Conservation (phyloP, 2,888 invertebrate genomes). For the Cheilosia grossa region DNA sequence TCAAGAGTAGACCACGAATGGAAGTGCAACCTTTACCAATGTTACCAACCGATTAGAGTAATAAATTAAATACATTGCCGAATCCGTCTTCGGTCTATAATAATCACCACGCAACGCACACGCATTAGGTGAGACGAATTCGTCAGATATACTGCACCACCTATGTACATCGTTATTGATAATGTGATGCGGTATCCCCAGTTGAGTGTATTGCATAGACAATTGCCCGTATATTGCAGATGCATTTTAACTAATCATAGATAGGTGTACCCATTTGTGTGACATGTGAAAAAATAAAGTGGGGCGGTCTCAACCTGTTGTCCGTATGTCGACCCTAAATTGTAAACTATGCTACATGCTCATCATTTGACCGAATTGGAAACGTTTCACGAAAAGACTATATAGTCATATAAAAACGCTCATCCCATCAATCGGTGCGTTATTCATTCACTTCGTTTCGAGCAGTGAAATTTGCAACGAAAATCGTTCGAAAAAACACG, state of each 20-base stretch:
- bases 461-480: slow-evolving; percentile 72
- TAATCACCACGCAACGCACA: slow-evolving; percentile 28
- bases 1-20: slow-evolving; percentile 56
- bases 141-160: slow-evolving; percentile 59
- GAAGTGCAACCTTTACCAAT: slow-evolving; percentile 56
- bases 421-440: slow-evolving; percentile 60
- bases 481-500: slow-evolving; percentile 28
- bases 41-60: slow-evolving; percentile 33
- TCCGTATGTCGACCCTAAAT: slow-evolving; percentile 61
- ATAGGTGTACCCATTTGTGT: slow-evolving; percentile 13
- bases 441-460: slow-evolving; percentile 77
- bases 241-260: slow-evolving; percentile 52
- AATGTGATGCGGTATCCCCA: slow-evolving; percentile 19
- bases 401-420: slow-evolving; percentile 76
- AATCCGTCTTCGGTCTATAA: slow-evolving; percentile 56
- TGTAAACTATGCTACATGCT: slow-evolving; percentile 66
- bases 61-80: slow-evolving; percentile 61
- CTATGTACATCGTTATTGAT: slow-evolving; percentile 30
- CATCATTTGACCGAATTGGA: slow-evolving; percentile 69
- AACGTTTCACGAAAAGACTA: slow-evolving; percentile 53
- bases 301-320: slow-evolving; percentile 57
- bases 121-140: slow-evolving; percentile 67
- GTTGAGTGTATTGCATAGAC: slow-evolving; percentile 3
- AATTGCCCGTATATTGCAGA: slow-evolving; percentile 9
- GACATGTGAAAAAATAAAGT: slow-evolving; percentile 28